Base-by-base conservation (phyloP, 1,140 invertebrate genomes). In the Aphelenchoides fujianensis region DNA sequence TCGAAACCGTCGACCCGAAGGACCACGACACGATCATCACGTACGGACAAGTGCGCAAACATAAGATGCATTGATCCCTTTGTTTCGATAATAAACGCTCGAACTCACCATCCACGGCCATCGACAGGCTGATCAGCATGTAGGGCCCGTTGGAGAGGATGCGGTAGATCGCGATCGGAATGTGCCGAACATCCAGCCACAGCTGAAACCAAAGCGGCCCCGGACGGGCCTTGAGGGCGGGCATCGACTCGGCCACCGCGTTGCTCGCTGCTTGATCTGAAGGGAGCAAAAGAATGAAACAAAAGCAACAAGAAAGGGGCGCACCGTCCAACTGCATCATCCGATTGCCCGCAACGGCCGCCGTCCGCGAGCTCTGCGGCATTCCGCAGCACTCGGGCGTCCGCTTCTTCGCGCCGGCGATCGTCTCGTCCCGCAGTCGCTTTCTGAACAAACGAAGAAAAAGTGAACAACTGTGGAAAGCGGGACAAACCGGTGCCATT, bases 401-500 rank as follows among this genome's bases (percentile, higher is more conserved):
- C 53, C 81, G 59, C 59, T 82, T 79, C 57, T 84, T 74, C 31
- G 36, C 32, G 1, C 62, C 73, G 1, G 72, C 68, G 19, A 84
- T 68, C 0, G 81, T 76, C 48, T 84, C 81, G 61, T 83, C 83
- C 55, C 74, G 81, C 2, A 83, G 73, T 62, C 81, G 80, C 36
- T 78, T 82, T 62, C 81, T 77, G 34, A 41, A 72, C 53, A n/a
- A n/a, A n/a, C n/a, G n/a, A n/a, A n/a, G n/a, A n/a, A n/a, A n/a
- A n/a, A n/a, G n/a, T n/a, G n/a, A 31, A 72, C n/a, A n/a, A n/a
- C n/a, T n/a, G n/a, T n/a, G n/a, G n/a, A n/a, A n/a, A n/a, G n/a
- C n/a, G n/a, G n/a, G n/a, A n/a, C n/a, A n/a, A n/a, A 81, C 78
- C 79, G 63, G 61, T 83, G 82, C 82, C 82, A 83, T 78, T 84